Percentiles rank a stretch among this genome's conserved stretches.
Conservation (phyloP, 1,140 invertebrate species). For the Macrosteles quadrilineatus region DNA sequence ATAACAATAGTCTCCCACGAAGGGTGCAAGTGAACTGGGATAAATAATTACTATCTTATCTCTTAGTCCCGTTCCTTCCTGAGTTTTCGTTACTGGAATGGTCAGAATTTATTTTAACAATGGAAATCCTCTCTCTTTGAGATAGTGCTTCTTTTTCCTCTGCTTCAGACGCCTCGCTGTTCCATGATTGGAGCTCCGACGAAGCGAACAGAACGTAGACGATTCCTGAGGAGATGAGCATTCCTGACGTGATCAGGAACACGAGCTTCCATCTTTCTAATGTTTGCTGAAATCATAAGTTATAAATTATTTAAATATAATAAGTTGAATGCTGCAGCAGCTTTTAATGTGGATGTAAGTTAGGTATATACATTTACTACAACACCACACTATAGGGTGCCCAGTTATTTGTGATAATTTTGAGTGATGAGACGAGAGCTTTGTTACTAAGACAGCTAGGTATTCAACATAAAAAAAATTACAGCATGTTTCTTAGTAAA, state of each 20-base stretch:
- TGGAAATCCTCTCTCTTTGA: slow-evolving; percentile 15
- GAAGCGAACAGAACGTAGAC: slow-evolving; percentile 59
- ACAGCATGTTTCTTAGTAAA: too few species aligned
- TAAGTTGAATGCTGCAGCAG: slow-evolving; percentile 14
- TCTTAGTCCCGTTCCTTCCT: slow-evolving; percentile 8
- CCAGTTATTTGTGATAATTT: too few species aligned
- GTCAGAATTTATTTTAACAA: neutral
- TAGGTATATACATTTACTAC: neutral
- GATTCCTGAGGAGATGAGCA: slow-evolving; percentile 56
- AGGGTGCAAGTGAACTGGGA: too few species aligned
- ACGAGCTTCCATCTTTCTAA: slow-evolving; percentile 65
- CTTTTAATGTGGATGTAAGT: neutral
- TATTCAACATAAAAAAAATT: too few species aligned
- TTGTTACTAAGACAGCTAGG: too few species aligned
- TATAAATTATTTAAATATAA: slow-evolving; percentile 5
- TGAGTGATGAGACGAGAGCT: too few species aligned
- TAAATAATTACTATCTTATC: neutral
- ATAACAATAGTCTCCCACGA: too few species aligned
- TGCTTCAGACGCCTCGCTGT: slow-evolving; percentile 44
- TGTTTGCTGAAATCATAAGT: slow-evolving; percentile 59
- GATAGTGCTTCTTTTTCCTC: slow-evolving; percentile 12
- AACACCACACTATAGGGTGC: neutral
- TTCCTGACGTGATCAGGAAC: slow-evolving; percentile 58
- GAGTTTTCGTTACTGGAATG: neutral
- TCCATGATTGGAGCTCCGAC: slow-evolving; percentile 65